A percentile compares a stretch with the other conserved stretches of the same genome.
phyloP scores from a whole-genome alignment of 2,797 vertebrate species.

The Myotis vivesi region DNA sequence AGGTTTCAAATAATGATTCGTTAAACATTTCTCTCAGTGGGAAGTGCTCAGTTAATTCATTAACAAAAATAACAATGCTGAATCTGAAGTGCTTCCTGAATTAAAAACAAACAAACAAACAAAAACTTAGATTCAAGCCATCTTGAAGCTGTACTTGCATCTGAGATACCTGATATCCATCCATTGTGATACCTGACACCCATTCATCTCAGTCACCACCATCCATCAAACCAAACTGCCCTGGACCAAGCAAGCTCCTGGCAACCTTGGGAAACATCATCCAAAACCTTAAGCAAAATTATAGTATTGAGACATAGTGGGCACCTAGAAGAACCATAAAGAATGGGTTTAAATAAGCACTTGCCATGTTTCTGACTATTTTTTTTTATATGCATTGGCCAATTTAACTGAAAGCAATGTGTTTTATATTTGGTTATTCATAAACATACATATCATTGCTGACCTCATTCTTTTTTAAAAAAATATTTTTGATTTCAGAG shows the following conservation, averaged over 20 bases:
- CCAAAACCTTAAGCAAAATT: neutral
- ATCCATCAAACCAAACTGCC: neutral
- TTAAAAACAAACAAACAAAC: neutral
- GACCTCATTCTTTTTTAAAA: neutral
- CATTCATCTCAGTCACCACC: neutral
- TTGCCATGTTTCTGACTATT: neutral
- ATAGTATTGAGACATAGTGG: neutral
- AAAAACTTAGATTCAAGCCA: neutral
- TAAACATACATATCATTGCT: neutral
- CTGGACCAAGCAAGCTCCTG: neutral
- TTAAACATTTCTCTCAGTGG: constrained; percentile 3
- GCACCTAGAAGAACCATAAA: neutral
- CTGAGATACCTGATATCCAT: neutral
- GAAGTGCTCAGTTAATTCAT: constrained; percentile 15
- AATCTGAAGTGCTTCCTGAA: constrained; percentile 27
- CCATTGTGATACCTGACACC: no score
- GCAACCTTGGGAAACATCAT: neutral
- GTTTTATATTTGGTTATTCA: neutral
- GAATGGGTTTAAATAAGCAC: neutral
- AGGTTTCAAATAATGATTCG: neutral
- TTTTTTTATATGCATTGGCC: neutral
- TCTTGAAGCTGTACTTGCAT: neutral
- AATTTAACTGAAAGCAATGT: neutral
- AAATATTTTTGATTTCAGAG: no score
- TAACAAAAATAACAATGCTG: constrained; percentile 15